Conservation (phyloP, 2,797 vertebrate genomes). For the Phalanger gymnotis region DNA sequence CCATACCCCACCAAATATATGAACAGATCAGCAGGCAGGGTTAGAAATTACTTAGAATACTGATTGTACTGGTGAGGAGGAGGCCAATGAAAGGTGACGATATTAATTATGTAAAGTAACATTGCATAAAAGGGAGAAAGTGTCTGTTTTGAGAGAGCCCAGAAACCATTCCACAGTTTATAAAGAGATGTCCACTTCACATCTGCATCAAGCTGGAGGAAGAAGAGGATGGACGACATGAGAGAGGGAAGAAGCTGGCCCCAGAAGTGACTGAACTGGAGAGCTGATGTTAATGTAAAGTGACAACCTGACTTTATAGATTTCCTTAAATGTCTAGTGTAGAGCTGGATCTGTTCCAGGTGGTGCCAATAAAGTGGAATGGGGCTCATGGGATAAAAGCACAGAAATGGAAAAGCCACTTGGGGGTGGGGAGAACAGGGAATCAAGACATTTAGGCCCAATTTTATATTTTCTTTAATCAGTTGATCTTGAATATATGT, state of each 20-base stretch:
- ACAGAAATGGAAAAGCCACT: slow-evolving; percentile 71
- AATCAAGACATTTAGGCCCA: slow-evolving; percentile 38
- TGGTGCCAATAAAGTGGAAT: slow-evolving; percentile 69
- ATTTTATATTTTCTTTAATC: slow-evolving; percentile 52
- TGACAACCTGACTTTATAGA: neutral
- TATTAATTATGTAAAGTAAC: neutral
- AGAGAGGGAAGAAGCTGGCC: neutral
- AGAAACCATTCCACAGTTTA: neutral
- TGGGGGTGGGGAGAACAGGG: slow-evolving; percentile 56
- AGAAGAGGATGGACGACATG: neutral
- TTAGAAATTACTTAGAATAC: neutral
- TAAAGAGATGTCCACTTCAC: neutral
- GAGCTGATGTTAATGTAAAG: neutral
- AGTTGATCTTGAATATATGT: slow-evolving; percentile 60
- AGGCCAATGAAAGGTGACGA: neutral
- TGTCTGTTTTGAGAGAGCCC: neutral
- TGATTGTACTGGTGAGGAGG: neutral
- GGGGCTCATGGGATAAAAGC: slow-evolving; percentile 71
- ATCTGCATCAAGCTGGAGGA: neutral
- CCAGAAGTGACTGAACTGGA: neutral
- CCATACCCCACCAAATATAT: neutral
- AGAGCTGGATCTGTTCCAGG: slow-evolving; percentile 36
- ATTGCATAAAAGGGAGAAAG: neutral
- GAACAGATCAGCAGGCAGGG: neutral
- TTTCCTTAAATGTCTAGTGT: slow-evolving; percentile 17